phyloP scores from a whole-genome alignment of 1,140 invertebrate species.

The Mamestra configurata region DNA sequence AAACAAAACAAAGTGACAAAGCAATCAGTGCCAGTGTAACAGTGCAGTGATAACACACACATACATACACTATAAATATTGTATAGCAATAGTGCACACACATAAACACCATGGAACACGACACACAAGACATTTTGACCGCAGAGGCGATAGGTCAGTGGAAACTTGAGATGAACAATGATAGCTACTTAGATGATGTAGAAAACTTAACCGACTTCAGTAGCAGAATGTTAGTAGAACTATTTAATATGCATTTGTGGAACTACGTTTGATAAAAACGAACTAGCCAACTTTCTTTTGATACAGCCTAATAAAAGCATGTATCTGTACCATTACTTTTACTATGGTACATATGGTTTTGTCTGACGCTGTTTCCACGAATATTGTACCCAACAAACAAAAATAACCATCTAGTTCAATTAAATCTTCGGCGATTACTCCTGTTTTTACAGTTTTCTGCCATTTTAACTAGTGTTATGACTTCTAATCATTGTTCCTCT shows the following conservation, averaged over 20 bases:
- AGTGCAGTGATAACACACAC: constrained; percentile 41
- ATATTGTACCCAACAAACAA: neutral
- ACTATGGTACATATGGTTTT: neutral
- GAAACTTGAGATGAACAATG: constrained; percentile 25
- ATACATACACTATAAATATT: constrained; percentile 18
- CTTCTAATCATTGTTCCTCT: constrained; percentile 33
- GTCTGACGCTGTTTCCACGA: neutral
- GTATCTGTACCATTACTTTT: no score
- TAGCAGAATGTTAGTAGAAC: neutral
- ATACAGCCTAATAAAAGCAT: no score
- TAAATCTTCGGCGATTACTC: neutral
- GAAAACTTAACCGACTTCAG: neutral
- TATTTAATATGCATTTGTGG: neutral
- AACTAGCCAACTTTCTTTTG: no score
- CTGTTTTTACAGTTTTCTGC: neutral
- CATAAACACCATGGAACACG: constrained; percentile 68
- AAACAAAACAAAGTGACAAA: constrained; percentile 35
- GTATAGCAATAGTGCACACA: constrained; percentile 26
- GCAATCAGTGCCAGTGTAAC: constrained; percentile 49
- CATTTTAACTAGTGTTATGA: neutral
- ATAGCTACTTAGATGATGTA: constrained; percentile 27
- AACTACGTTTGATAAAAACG: constrained; percentile 8
- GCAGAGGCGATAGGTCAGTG: constrained; percentile 83
- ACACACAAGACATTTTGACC: constrained; percentile 76
- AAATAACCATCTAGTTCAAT: neutral